Conservation (phyloP, 2,113 vertebrate genomes). For the Sorex fumeus region DNA sequence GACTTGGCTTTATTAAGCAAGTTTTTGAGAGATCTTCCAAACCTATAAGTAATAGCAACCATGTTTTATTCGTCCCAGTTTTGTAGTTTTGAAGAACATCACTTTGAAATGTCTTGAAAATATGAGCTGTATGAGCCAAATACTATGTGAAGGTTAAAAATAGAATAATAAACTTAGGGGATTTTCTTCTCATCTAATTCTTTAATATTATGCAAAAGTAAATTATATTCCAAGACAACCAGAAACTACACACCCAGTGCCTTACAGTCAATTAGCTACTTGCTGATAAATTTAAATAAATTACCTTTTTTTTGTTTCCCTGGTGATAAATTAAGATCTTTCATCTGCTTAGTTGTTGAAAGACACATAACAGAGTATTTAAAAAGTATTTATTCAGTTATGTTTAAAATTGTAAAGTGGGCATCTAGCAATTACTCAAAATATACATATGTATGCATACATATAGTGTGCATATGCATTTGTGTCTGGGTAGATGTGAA, state of each 20-base stretch:
- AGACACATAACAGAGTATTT: background rate
- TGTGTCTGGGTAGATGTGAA: background rate
- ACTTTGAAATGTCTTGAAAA: conserved; percentile 53
- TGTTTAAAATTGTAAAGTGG: conserved; percentile 15
- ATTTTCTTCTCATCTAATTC: background rate
- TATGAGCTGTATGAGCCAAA: background rate
- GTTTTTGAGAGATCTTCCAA: conserved; percentile 61
- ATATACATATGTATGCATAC: background rate
- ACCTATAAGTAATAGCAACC: conserved; percentile 37
- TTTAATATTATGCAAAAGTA: conserved; percentile 33
- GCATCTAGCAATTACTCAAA: background rate
- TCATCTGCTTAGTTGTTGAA: conserved; percentile 35
- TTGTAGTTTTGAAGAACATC: conserved; percentile 47
- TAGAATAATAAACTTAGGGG: conserved; percentile 28
- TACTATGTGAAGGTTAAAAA: conserved; percentile 1
- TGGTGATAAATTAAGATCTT: conserved; percentile 52
- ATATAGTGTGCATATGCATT: background rate
- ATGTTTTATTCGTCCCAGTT: conserved; percentile 17
- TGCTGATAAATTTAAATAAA: conserved; percentile 55
- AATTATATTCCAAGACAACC: conserved; percentile 39
- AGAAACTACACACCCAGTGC: conserved; percentile 45
- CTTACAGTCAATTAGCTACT: conserved; percentile 47
- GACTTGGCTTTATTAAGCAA: conserved; percentile 51
- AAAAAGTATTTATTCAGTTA: conserved; percentile 29
- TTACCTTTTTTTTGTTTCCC: conserved; percentile 27